Evolutionary conservation across 2,888 invertebrate species (phyloP).

Genomic region (Lepeophtheirus nordmannii): DNA sequence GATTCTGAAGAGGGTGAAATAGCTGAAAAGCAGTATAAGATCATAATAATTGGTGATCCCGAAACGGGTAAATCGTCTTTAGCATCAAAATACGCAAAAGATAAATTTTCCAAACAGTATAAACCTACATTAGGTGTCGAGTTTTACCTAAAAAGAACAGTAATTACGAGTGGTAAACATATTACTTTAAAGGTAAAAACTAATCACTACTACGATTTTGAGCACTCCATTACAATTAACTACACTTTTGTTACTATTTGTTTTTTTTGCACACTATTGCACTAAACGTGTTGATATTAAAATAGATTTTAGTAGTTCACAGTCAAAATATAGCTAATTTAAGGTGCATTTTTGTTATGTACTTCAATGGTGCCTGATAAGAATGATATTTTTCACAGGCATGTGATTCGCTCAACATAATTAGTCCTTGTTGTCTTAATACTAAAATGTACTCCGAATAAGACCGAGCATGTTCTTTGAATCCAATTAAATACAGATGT

Average conservation of each 20-base stretch:
- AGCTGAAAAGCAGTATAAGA: slow-evolving; percentile 49
- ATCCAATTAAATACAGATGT: too few species aligned
- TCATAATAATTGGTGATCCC: slow-evolving; percentile 63
- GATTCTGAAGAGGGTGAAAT: slow-evolving; percentile 48
- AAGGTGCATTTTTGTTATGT: too few species aligned
- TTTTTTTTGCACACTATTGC: background rate
- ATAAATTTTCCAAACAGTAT: slow-evolving; percentile 15
- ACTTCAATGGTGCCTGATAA: too few species aligned
- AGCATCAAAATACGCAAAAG: slow-evolving; percentile 22
- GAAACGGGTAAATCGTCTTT: slow-evolving; percentile 61
- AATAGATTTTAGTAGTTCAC: background rate
- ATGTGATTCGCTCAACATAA: too few species aligned
- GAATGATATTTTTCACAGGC: too few species aligned
- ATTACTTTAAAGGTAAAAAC: slow-evolving; percentile 62
- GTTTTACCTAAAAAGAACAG: slow-evolving; percentile 50
- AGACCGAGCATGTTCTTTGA: too few species aligned
- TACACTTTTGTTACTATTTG: slow-evolving; percentile 36
- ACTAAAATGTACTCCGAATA: too few species aligned
- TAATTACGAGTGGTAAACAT: slow-evolving; percentile 43
- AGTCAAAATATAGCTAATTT: too few species aligned
- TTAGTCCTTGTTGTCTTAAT: too few species aligned
- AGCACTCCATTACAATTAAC: slow-evolving; percentile 58
- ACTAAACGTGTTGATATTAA: too few species aligned
- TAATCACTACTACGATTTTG: slow-evolving; percentile 55
- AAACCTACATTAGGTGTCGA: slow-evolving; percentile 43